Evolutionary conservation across 2,113 vertebrate species (phyloP).

Genomic region (Limnothrissa miodon): DNA sequence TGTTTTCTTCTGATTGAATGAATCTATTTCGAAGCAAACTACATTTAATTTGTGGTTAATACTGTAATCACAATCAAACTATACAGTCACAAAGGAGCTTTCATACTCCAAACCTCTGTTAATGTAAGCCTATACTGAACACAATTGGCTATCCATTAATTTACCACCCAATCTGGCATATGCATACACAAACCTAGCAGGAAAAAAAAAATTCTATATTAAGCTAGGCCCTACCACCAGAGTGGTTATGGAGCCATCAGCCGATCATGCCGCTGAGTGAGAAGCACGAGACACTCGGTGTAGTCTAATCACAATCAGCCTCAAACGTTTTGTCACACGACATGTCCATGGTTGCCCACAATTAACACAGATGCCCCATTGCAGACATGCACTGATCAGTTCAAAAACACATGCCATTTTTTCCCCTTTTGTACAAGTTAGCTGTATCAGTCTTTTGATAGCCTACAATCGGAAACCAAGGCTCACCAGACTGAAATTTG

Average conservation of each 20-base stretch:
- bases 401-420: neutral
- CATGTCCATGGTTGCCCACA: constrained; percentile 24
- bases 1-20: neutral
- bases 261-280: constrained; percentile 16
- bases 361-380: constrained; percentile 26
- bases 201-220: constrained; percentile 26
- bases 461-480: neutral
- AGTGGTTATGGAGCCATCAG: constrained; percentile 33
- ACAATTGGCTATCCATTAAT: neutral
- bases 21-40: constrained; percentile 1
- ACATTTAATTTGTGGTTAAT: neutral
- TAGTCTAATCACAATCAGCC: constrained; percentile 34
- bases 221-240: constrained; percentile 16
- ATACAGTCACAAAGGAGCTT: neutral
- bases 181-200: neutral
- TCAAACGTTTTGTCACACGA: constrained; percentile 24
- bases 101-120: neutral
- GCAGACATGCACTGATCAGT: neutral
- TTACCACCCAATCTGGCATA: neutral
- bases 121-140: neutral
- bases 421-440: neutral
- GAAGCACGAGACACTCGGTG: neutral
- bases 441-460: neutral
- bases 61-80: neutral
- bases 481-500: neutral